Conservation (phyloP, 2,888 invertebrate species). For the Pharmacophagus antenor region DNA sequence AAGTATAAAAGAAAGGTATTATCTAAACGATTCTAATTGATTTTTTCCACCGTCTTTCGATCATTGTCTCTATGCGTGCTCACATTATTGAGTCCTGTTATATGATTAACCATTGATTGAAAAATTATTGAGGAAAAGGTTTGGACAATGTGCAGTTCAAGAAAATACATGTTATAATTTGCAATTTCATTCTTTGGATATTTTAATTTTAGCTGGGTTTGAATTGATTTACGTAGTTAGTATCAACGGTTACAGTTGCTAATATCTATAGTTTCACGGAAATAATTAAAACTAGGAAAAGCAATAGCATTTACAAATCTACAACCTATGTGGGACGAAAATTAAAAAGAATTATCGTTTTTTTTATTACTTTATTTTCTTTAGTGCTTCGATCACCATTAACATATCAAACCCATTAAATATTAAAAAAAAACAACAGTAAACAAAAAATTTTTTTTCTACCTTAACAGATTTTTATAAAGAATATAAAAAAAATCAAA, state of each 20-base stretch:
- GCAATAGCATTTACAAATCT: not conserved
- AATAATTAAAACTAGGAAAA: not conserved
- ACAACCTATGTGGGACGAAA: not conserved
- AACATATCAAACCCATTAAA: no score
- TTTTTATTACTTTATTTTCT: no score
- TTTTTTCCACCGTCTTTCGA: constrained; percentile 6
- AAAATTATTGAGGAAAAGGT: not conserved
- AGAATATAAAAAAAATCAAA: no score
- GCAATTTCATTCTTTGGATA: no score
- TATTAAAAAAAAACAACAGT: no score
- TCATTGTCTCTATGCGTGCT: not conserved
- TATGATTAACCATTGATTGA: not conserved
- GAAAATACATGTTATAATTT: not conserved
- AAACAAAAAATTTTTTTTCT: no score
- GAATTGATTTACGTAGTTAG: no score
- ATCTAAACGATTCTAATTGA: not conserved
- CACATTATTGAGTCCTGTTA: not conserved
- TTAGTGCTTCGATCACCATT: no score
- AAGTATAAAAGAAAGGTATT: constrained; percentile 12
- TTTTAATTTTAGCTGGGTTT: no score
- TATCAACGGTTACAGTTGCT: not conserved
- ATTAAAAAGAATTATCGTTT: not conserved
- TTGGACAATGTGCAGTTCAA: not conserved
- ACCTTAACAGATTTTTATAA: no score
- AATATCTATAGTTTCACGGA: not conserved